Percentiles rank a stretch among this genome's conserved stretches.
Evolutionary conservation across 2,113 vertebrate species (phyloP).

Genomic region (Naja naja): DNA sequence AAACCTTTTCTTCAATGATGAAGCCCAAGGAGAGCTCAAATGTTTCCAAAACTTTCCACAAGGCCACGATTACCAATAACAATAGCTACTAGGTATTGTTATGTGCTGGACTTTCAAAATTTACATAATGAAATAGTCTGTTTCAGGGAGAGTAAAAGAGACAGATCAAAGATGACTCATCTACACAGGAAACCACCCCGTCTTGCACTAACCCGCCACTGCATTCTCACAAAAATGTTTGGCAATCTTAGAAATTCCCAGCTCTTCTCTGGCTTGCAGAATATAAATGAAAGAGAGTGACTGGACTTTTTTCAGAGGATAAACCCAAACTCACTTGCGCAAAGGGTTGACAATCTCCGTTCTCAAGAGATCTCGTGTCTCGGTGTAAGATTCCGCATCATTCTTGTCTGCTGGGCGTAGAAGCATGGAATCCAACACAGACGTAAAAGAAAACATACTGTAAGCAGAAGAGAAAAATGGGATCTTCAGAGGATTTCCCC

Average conservation of each 20-base stretch:
- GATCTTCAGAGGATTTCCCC: not conserved
- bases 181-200: not conserved
- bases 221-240: not conserved
- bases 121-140: not conserved
- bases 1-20: not conserved
- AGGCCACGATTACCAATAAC: not conserved
- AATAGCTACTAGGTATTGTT: not conserved
- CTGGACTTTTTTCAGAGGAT: not conserved
- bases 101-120: not conserved
- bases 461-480: not conserved
- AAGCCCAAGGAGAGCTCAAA: not conserved
- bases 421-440: slow-evolving; percentile 77
- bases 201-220: not conserved
- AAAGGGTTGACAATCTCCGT: slow-evolving; percentile 83
- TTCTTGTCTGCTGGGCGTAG: slow-evolving; percentile 69
- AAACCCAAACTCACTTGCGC: slow-evolving; percentile 63
- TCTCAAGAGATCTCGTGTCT: slow-evolving; percentile 77
- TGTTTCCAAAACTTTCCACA: not conserved
- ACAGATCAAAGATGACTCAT: not conserved
- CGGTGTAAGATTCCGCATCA: slow-evolving; percentile 46
- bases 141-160: not conserved
- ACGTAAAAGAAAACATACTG: slow-evolving; percentile 83
- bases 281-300: not conserved
- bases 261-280: not conserved
- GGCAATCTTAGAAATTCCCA: not conserved